Percentiles rank a stretch among this genome's conserved stretches.
Conservation (phyloP, 2,113 vertebrate species). For the Caracal caracal region DNA sequence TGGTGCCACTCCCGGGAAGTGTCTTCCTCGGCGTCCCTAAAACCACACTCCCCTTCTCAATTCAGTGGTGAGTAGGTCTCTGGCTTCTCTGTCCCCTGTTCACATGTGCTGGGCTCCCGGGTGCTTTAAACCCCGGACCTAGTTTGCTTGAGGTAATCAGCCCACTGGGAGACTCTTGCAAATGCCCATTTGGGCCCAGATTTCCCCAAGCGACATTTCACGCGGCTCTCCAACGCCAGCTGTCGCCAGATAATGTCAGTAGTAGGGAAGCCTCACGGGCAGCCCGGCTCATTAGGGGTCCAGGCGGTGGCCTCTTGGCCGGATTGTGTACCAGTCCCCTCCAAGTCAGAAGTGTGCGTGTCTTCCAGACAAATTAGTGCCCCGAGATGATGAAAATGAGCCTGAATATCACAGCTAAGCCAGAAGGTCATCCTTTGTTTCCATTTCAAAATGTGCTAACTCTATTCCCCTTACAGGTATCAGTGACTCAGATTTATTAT, state of each 20-base stretch:
- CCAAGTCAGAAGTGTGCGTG: not conserved
- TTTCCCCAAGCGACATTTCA: not conserved
- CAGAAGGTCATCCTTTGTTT: not conserved
- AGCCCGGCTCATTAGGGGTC: not conserved
- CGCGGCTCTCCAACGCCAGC: rapidly evolving
- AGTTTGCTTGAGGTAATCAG: not conserved
- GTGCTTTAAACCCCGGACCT: not conserved
- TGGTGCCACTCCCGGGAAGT: not conserved
- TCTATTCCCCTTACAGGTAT: not conserved
- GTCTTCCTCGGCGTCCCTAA: not conserved
- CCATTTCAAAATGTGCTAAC: not conserved
- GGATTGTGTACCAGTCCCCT: not conserved
- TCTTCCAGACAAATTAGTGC: not conserved
- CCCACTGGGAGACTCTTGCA: not conserved
- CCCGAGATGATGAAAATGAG: not conserved
- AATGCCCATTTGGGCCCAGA: not conserved
- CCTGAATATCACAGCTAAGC: not conserved
- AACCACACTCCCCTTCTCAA: not conserved
- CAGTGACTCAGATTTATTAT: not conserved
- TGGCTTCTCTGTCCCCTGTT: not conserved
- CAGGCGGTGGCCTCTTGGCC: not conserved
- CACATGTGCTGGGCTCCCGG: rapidly evolving
- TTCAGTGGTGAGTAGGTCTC: rapidly evolving
- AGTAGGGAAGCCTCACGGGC: not conserved
- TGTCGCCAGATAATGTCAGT: rapidly evolving